These are phyloP conservation scores for Leucophenga montana DNA, from an alignment of 2,888 invertebrate species.

Conservation along the genomic window DNA sequence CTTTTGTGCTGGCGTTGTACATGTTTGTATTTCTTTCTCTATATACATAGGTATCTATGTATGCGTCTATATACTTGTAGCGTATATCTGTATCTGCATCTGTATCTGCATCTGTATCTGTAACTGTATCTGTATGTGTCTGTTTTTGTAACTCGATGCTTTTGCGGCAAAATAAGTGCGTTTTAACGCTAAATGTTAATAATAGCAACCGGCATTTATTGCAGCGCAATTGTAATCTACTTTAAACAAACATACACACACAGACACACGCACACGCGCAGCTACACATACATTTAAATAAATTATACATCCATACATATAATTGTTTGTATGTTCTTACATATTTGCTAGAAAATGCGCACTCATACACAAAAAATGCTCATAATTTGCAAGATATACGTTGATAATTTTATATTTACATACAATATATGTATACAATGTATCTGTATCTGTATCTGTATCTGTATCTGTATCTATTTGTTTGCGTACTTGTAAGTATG, in stretches of 20 bases:
- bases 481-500: no score
- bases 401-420: slow-evolving; percentile 12
- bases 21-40: no score
- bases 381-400: slow-evolving; percentile 52
- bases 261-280: not conserved
- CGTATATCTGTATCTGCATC: no score
- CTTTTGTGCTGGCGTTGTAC: no score
- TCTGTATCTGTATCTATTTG: no score
- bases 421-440: slow-evolving; percentile 30
- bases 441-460: slow-evolving; percentile 20
- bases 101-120: no score
- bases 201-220: not conserved
- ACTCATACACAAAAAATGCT: slow-evolving; percentile 60
- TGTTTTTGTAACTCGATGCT: no score
- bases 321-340: no score
- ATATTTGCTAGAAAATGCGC: slow-evolving; percentile 62
- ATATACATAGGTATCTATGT: no score
- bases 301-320: no score
- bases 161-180: no score
- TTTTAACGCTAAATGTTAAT: slow-evolving; percentile 13
- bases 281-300: slow-evolving; percentile 42
- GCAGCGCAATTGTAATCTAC: not conserved
- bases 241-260: slow-evolving; percentile 4
- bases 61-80: no score
- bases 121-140: slow-evolving; percentile 25